phyloP scores from a whole-genome alignment of 2,113 vertebrate species.

The Mixornis gularis region DNA sequence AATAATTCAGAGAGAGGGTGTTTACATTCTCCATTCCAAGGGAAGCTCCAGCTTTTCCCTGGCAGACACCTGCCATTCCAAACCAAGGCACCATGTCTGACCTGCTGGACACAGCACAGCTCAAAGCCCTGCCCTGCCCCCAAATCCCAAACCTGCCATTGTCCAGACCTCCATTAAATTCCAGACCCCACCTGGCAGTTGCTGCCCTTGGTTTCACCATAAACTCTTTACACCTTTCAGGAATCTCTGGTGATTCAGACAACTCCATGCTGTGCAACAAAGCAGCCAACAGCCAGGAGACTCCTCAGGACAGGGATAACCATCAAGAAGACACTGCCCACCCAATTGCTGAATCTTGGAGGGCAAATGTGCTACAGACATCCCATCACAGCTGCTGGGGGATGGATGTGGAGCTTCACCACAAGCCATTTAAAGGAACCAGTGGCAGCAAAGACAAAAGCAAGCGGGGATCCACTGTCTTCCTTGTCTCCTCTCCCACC shows the following conservation, averaged over 20 bases:
- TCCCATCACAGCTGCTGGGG: neutral
- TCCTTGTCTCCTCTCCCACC: neutral
- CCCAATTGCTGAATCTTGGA: accelerated
- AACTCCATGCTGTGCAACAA: neutral
- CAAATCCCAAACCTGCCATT: accelerated
- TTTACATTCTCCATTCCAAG: too few species aligned
- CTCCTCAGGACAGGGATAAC: neutral
- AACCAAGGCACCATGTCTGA: accelerated
- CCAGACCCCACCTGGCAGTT: neutral
- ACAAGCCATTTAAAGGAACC: neutral
- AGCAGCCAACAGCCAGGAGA: neutral
- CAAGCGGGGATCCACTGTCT: neutral
- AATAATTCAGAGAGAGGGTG: too few species aligned
- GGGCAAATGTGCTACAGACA: neutral
- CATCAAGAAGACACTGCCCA: neutral
- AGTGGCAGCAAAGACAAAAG: neutral
- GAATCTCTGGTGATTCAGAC: accelerated
- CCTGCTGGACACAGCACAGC: accelerated
- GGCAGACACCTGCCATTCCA: too few species aligned
- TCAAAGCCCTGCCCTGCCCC: neutral
- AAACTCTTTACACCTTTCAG: neutral
- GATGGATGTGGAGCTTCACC: neutral
- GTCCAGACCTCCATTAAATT: neutral
- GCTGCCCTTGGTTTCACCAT: neutral
- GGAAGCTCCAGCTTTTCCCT: too few species aligned